These are phyloP conservation scores for Eupeodes corollae DNA, from an alignment of 1,140 invertebrate genomes.

Conservation along the genomic window DNA sequence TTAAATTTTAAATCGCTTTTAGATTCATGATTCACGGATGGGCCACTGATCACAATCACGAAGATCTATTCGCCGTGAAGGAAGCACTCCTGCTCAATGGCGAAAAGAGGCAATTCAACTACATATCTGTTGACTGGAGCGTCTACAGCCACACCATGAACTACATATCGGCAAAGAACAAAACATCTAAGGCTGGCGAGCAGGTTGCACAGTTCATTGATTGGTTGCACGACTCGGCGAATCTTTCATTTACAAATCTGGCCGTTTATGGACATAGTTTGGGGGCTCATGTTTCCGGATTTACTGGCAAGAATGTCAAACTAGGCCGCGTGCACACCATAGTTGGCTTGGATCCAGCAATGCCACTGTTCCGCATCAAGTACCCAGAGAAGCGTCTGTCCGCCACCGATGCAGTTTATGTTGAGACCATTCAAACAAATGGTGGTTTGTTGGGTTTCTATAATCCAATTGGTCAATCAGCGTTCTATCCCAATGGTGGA, in stretches of 20 bases:
- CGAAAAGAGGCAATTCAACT: conserved; percentile 32
- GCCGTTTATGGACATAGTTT: conserved; percentile 8
- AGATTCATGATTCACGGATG: conserved; percentile 3
- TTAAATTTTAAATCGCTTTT: not conserved
- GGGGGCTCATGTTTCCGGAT: conserved; percentile 35
- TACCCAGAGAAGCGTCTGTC: conserved; percentile 16
- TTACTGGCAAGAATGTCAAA: conserved; percentile 21
- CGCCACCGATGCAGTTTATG: conserved; percentile 17
- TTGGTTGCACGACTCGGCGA: conserved; percentile 7
- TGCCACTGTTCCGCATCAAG: conserved; percentile 16
- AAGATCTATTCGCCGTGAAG: not conserved
- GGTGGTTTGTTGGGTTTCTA: conserved; percentile 34
- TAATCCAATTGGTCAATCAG: conserved; percentile 26
- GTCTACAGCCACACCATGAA: conserved; percentile 38
- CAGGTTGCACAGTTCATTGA: conserved; percentile 7
- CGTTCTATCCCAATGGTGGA: conserved; percentile 38
- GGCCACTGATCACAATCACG: conserved; percentile 1
- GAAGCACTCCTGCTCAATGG: conserved; percentile 39
- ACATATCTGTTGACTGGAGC: conserved; percentile 50
- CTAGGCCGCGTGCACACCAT: not conserved
- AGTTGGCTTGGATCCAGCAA: conserved; percentile 32
- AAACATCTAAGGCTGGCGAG: not conserved
- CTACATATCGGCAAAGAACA: conserved; percentile 30
- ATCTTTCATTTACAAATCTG: not conserved
- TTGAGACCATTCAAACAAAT: conserved; percentile 40